Evolutionary conservation across 2,888 invertebrate species (phyloP).

Genomic region (Nymphalis c-album): DNA sequence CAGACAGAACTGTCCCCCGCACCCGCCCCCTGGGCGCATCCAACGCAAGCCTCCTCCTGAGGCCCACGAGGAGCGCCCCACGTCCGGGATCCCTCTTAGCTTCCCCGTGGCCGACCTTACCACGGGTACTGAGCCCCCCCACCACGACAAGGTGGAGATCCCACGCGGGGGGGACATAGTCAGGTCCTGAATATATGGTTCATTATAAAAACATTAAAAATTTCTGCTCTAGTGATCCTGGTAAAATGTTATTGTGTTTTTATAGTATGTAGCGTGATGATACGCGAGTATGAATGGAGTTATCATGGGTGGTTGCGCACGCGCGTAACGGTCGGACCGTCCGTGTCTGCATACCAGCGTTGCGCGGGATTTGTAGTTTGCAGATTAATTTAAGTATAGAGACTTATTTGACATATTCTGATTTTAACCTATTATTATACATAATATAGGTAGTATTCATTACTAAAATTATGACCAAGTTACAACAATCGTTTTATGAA

Average conservation of each 20-base stretch:
- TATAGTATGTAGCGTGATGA: constrained; percentile 30
- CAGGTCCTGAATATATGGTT: constrained; percentile 9
- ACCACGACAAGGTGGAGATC: too few relatives aligned
- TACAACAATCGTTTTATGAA: too few relatives aligned
- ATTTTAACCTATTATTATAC: not conserved
- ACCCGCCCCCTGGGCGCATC: too few relatives aligned
- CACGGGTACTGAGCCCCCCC: too few relatives aligned
- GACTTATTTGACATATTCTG: not conserved
- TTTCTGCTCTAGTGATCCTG: constrained; percentile 37
- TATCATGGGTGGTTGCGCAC: constrained; percentile 45
- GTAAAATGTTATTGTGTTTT: constrained; percentile 29
- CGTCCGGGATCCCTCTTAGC: too few relatives aligned
- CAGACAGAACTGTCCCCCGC: too few relatives aligned
- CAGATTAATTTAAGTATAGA: constrained; percentile 43
- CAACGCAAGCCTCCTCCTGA: too few relatives aligned
- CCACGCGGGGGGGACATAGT: too few relatives aligned
- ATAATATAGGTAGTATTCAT: too few relatives aligned
- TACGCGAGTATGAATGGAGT: constrained; percentile 47
- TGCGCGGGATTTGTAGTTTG: constrained; percentile 40
- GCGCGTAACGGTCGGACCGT: constrained; percentile 45
- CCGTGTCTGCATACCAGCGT: constrained; percentile 38
- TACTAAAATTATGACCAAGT: too few relatives aligned
- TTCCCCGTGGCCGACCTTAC: too few relatives aligned
- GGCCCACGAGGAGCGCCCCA: too few relatives aligned
- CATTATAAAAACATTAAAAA: constrained; percentile 22